Evolutionary conservation across 37 sponge, comb jelly and placozoan species (phyloP).

Genomic region (Lycopodina hypogea): DNA sequence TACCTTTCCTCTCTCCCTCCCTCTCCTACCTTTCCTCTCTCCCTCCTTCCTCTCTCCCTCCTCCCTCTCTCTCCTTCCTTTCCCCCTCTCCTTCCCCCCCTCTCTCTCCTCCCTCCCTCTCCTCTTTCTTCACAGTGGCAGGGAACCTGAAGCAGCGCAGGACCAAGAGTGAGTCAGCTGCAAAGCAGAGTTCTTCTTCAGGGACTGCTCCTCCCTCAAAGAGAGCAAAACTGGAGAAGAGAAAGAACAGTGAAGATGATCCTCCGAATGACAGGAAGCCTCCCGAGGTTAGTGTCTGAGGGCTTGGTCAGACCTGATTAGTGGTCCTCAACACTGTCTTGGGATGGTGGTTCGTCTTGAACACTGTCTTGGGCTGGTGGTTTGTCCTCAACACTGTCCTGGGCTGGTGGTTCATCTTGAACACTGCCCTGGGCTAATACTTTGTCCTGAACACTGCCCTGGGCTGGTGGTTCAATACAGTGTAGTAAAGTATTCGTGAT

Average conservation of each 20-base stretch:
- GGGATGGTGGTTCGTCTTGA: too few species aligned
- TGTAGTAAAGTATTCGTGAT: too few species aligned
- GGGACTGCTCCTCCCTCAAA: slow-evolving; percentile 1
- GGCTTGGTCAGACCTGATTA: too few species aligned
- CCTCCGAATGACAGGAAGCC: slow-evolving; percentile 55
- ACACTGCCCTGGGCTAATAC: too few species aligned
- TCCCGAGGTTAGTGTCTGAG: slow-evolving; percentile 40
- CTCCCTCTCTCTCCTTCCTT: background rate
- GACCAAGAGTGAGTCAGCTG: slow-evolving; percentile 58
- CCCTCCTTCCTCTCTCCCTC: background rate
- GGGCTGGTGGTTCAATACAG: too few species aligned
- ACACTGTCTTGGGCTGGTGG: too few species aligned
- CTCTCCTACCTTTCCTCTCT: background rate
- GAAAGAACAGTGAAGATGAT: background rate
- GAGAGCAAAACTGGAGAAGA: slow-evolving; percentile 3
- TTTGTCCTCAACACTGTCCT: too few species aligned
- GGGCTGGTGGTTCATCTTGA: too few species aligned
- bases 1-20: too few species aligned
- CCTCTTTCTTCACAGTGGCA: background rate
- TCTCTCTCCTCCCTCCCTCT: background rate
- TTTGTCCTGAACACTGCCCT: too few species aligned
- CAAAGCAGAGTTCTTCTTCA: background rate
- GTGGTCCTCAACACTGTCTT: too few species aligned
- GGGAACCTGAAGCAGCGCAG: slow-evolving; percentile 19
- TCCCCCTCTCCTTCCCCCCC: background rate